Evolutionary conservation across 1,140 invertebrate species (phyloP), one percentile per base, ranked within the genome.

Genomic region (Paraescarpia echinospica): DNA sequence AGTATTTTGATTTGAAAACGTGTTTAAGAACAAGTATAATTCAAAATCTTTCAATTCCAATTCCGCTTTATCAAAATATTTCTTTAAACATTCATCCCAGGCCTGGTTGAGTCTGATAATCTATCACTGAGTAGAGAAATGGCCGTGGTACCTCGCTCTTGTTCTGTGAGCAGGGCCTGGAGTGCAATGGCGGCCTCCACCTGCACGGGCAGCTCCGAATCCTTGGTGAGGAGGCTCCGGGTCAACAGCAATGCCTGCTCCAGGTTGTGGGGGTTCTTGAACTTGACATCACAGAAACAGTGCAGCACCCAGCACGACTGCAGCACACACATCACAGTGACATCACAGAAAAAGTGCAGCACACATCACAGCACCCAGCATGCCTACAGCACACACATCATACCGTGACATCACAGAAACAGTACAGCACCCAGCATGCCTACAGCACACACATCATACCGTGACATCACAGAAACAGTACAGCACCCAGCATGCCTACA

Each of bases 121-220:
- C n/a, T n/a, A n/a, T n/a, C n/a, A n/a, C n/a, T n/a, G 27, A 2
- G 59, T 77, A 77, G 22, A 22, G 1, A 31, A 77, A 22, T 2
- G 59, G 27, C 59, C 27, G 59, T 2, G 59, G 59, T 77, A 96
- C 95, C 96, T 95, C 97, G 98, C 35, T 98, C 96, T 96, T 99
- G 98, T 89, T 97, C 97, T 91, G 97, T 97, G 33, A 99, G 97
- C 88, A 99, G 97, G 96, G 98, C 98, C 96, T 99, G 99, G 27
- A 99, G 96, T 18, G 98, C 99, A 94, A 99, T 98, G 1, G 99
- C 99, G 33, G 99, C 99, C 96, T 99, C 99, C 9, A 99, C 98
- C 96, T 99, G 98, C 0, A 99, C 99, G 1, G 99, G 99, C 35
- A 99, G 96, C 94, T 99, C 99, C 93, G 98, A 97, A 95, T 99